These are phyloP conservation scores for Lepidostoma basale DNA, from an alignment of 1,140 invertebrate species.

Conservation along the genomic window DNA sequence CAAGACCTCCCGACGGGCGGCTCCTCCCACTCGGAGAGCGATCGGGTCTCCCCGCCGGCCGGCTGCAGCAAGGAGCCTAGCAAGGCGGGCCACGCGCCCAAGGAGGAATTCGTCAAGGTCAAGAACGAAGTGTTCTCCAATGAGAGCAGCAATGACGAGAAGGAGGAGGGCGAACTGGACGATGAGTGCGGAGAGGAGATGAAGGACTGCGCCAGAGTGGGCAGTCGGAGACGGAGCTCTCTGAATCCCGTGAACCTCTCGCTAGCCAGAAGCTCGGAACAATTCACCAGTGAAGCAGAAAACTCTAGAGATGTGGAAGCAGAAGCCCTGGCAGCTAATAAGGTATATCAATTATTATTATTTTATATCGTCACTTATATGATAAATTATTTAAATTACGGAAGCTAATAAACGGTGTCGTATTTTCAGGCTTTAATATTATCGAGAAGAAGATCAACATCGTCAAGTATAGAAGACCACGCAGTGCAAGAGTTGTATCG, in stretches of 20 bases:
- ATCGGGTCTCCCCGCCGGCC: slow-evolving; percentile 55
- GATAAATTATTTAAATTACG: background rate
- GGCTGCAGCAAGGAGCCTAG: slow-evolving; percentile 52
- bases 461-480: slow-evolving; percentile 59
- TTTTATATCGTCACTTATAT: background rate
- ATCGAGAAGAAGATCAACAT: slow-evolving; percentile 56
- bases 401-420: background rate
- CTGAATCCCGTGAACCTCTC: slow-evolving; percentile 80
- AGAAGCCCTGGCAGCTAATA: slow-evolving; percentile 21
- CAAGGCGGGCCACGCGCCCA: slow-evolving; percentile 43
- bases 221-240: slow-evolving; percentile 61
- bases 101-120: slow-evolving; percentile 52
- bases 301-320: slow-evolving; percentile 49
- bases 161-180: slow-evolving; percentile 51
- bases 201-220: slow-evolving; percentile 63
- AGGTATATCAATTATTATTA: slow-evolving; percentile 24
- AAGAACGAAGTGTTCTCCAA: slow-evolving; percentile 61
- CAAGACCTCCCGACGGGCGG: slow-evolving; percentile 57
- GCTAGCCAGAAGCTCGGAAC: slow-evolving; percentile 55
- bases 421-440: slow-evolving; percentile 53
- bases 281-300: slow-evolving; percentile 48
- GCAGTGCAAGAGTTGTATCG: slow-evolving; percentile 56
- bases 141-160: slow-evolving; percentile 61
- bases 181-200: slow-evolving; percentile 63
- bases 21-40: slow-evolving; percentile 59